Conservation (phyloP, 2,113 vertebrate genomes). For the Chlamydotis undulata region DNA sequence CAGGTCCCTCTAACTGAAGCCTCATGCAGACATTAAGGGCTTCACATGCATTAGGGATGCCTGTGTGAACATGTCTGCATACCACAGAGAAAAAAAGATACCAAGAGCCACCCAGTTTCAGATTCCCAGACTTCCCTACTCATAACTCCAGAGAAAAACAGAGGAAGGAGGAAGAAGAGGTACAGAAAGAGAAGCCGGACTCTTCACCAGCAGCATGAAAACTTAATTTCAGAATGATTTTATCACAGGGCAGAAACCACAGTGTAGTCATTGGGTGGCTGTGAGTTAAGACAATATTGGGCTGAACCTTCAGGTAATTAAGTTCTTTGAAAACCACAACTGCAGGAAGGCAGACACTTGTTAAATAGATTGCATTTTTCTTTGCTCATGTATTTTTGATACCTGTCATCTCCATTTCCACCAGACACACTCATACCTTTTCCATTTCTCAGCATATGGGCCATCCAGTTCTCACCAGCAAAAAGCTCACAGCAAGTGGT, state of each 20-base stretch:
- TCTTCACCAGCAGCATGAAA: neutral
- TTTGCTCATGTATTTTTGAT: neutral
- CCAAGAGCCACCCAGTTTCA: neutral
- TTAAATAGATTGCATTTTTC: slow-evolving; percentile 15
- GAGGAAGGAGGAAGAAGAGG: neutral
- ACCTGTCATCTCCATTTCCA: neutral
- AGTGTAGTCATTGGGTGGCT: neutral
- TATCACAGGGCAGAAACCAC: neutral
- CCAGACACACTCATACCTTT: neutral
- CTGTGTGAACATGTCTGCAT: neutral
- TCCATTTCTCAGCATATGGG: neutral
- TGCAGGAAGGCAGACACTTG: neutral
- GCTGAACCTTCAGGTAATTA: slow-evolving; percentile 17
- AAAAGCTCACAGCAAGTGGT: neutral
- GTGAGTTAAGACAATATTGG: neutral
- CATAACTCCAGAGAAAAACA: neutral
- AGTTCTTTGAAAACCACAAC: slow-evolving; percentile 24
- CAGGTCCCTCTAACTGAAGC: neutral
- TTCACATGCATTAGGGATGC: neutral
- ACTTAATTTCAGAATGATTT: neutral
- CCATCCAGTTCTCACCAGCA: neutral
- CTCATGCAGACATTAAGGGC: neutral
- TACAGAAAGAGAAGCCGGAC: neutral
- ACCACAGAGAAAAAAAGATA: neutral
- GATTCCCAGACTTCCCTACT: neutral